A percentile compares a stretch with the other conserved stretches of the same genome.
These are phyloP conservation scores for Oscheius onirici DNA, from an alignment of 2,888 invertebrate genomes.

Conservation along the genomic window DNA sequence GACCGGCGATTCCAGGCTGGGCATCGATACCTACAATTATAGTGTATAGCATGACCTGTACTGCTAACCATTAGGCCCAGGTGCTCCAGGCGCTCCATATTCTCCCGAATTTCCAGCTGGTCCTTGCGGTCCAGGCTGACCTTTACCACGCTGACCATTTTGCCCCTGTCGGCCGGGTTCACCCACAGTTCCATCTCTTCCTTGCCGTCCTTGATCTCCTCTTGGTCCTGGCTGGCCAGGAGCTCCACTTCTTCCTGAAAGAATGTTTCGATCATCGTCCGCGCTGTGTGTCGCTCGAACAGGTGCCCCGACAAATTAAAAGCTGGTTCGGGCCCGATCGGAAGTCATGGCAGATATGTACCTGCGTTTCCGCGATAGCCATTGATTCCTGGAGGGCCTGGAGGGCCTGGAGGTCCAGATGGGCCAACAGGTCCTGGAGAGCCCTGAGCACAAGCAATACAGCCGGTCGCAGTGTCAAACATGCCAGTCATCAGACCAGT, in stretches of 20 bases:
- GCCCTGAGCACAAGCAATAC: conserved; percentile 25
- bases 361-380: conserved; percentile 23
- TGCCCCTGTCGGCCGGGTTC: not conserved
- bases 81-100: conserved; percentile 8
- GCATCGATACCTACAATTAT: not conserved
- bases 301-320: no score
- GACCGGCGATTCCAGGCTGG: conserved; percentile 1
- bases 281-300: no score
- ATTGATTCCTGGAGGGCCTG: not conserved
- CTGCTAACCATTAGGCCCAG: not conserved
- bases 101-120: conserved; percentile 1
- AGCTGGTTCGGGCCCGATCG: not conserved
- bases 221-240: no score
- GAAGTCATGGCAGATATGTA: not conserved
- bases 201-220: no score
- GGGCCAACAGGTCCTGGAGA: not conserved
- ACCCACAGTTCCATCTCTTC: not conserved
- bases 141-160: not conserved
- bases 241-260: conserved; percentile 22
- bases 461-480: conserved; percentile 26
- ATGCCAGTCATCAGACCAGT: conserved; percentile 14
- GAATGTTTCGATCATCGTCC: not conserved
- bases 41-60: no score
- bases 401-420: conserved; percentile 10
- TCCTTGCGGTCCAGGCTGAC: conserved; percentile 5